A percentile compares a stretch with the other conserved stretches of the same genome.
phyloP scores from a whole-genome alignment of 2,113 vertebrate genomes.

The Lasiurus borealis region DNA sequence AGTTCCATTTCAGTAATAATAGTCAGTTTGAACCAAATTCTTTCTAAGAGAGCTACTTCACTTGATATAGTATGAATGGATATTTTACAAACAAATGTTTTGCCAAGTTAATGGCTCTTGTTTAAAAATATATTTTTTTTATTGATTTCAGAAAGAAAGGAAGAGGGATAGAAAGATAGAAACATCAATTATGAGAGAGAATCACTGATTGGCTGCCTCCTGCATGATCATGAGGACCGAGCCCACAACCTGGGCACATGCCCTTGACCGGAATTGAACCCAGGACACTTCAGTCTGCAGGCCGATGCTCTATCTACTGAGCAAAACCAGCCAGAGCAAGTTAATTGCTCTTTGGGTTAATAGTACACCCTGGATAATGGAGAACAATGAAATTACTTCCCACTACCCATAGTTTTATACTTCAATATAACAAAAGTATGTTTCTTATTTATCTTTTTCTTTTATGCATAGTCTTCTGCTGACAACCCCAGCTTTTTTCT shows the following conservation, averaged over 20 bases:
- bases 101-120: slow-evolving; percentile 41
- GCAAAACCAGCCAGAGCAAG: no score
- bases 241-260: no score
- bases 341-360: slow-evolving; percentile 70
- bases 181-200: no score
- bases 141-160: no score
- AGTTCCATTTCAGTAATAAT: slow-evolving; percentile 68
- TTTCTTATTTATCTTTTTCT: slow-evolving; percentile 79
- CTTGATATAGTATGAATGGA: slow-evolving; percentile 62
- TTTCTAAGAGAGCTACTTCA: slow-evolving; percentile 74
- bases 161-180: no score
- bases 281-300: no score
- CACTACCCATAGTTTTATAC: slow-evolving; percentile 67
- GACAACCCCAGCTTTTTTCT: slow-evolving; percentile 75
- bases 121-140: no score
- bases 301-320: no score
- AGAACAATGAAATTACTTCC: slow-evolving; percentile 78
- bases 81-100: slow-evolving; percentile 72
- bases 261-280: no score
- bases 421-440: slow-evolving; percentile 78
- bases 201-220: no score
- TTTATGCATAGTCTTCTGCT: slow-evolving; percentile 55
- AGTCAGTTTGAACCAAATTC: slow-evolving; percentile 72
- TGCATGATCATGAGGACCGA: no score
- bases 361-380: slow-evolving; percentile 77